Conservation (phyloP, 1,140 invertebrate species). For the Pachyrhynchus sulphureomaculatus region DNA sequence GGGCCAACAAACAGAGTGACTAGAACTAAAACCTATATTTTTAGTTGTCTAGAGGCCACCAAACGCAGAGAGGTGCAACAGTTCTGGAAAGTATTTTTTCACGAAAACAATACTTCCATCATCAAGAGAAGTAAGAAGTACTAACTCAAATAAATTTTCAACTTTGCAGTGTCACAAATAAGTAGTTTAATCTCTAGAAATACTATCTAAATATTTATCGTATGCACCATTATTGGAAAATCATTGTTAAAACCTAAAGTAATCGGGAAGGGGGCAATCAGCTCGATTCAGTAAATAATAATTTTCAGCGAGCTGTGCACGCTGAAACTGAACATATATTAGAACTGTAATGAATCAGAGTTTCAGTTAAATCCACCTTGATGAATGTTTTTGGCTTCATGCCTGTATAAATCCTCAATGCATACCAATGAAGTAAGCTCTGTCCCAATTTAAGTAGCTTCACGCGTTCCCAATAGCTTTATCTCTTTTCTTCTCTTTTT, state of each 20-base stretch:
- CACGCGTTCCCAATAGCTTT: constrained; percentile 18
- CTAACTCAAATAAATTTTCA: too few species aligned
- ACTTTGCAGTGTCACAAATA: too few species aligned
- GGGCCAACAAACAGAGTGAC: too few species aligned
- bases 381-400: constrained; percentile 53
- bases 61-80: too few species aligned
- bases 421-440: constrained; percentile 53
- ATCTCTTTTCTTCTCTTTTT: constrained; percentile 34
- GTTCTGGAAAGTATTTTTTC: too few species aligned
- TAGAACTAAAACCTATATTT: too few species aligned
- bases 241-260: neutral
- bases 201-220: too few species aligned
- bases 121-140: too few species aligned
- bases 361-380: constrained; percentile 53
- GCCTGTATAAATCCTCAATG: constrained; percentile 54
- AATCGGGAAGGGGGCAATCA: constrained; percentile 39
- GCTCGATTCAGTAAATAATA: constrained; percentile 47
- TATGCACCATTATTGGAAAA: too few species aligned
- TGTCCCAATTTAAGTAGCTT: constrained; percentile 42
- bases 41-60: too few species aligned
- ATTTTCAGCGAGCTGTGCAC: constrained; percentile 44
- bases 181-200: too few species aligned
- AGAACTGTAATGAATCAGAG: constrained; percentile 51
- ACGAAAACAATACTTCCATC: too few species aligned
- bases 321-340: constrained; percentile 50